These are phyloP conservation scores for Taenioides sp. DNA, from an alignment of 2,797 vertebrate genomes.

Conservation along the genomic window DNA sequence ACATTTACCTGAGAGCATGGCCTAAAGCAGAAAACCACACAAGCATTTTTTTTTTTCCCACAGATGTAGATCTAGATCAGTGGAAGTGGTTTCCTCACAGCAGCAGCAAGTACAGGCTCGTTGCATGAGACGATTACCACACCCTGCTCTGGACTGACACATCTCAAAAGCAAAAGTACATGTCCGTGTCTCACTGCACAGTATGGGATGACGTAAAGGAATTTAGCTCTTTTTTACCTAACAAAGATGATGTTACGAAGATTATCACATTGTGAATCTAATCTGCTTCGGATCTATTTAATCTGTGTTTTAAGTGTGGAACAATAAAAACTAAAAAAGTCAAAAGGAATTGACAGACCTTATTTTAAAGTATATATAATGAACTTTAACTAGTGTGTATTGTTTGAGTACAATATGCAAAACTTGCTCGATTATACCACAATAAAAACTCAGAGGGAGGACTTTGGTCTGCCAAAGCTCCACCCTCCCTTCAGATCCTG, in stretches of 20 bases:
- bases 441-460: conserved; percentile 35
- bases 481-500: conserved; percentile 53
- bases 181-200: neutral
- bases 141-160: conserved; percentile 23
- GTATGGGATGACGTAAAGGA: neutral
- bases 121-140: conserved; percentile 18
- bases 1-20: neutral
- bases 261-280: neutral
- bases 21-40: neutral
- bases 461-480: conserved; percentile 50
- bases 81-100: conserved; percentile 16
- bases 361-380: neutral
- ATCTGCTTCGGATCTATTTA: neutral
- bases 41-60: too few species aligned
- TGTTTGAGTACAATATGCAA: neutral
- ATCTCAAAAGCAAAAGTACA: conserved; percentile 25
- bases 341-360: neutral
- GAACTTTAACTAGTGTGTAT: neutral
- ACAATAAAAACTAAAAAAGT: neutral
- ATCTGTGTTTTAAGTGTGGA: neutral
- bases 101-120: conserved; percentile 46
- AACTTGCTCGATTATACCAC: neutral
- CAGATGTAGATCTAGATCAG: conserved; percentile 8
- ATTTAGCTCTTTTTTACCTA: neutral
- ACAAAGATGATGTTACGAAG: neutral